Base-by-base conservation (phyloP, 2,888 invertebrate species). In the Cerastis rubricosa region DNA sequence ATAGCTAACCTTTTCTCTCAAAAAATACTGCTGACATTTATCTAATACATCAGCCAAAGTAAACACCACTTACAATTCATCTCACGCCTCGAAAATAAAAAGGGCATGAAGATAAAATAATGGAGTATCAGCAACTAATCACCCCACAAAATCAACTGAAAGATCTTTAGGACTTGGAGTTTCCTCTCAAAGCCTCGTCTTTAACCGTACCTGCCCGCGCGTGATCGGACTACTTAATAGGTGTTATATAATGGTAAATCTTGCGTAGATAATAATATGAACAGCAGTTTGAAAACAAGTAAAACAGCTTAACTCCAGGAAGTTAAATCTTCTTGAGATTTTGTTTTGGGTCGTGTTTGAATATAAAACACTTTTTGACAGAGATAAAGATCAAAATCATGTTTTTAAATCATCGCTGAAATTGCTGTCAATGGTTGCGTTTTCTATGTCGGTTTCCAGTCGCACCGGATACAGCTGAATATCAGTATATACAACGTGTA, bases 121-220 rank as follows among this genome's bases (percentile, higher is more conserved):
- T 71, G 45, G 73, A 74, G 73, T 76, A 85, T 79, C 76, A 72
- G 74, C 59, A 11, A 64, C 72, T 76, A 65, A 83, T 74, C 59
- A 76, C 59, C 9, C 3, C 45, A 40, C 49, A 49, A 57, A 80
- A 47, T 66, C 45, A 35, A 72, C 57, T 51, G 40, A 70, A 63
- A 49, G 19, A 45, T 57, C n/a, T 49, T 43, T 7, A 49, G 9
- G 29, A 74, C 47, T 40, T 47, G 35, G 45, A 75, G 71, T 74
- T 67, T 9, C 40, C 54, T 45, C 17, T 19, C 59, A 59, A 83
- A 76, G 69, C 73, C 73, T 29, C n/a, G 25, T 6, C 47, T 69
- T 69, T 40, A 66, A 49, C 45, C 25, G 17, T 6, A 22, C 19
- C 17, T 29, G 25, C 7, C 8, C 12, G 25, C 43, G 49, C 82